A percentile compares a stretch with the other conserved stretches of the same genome.
Conservation (phyloP, 2,888 invertebrate genomes). For the Alviniconcha strummeri region DNA sequence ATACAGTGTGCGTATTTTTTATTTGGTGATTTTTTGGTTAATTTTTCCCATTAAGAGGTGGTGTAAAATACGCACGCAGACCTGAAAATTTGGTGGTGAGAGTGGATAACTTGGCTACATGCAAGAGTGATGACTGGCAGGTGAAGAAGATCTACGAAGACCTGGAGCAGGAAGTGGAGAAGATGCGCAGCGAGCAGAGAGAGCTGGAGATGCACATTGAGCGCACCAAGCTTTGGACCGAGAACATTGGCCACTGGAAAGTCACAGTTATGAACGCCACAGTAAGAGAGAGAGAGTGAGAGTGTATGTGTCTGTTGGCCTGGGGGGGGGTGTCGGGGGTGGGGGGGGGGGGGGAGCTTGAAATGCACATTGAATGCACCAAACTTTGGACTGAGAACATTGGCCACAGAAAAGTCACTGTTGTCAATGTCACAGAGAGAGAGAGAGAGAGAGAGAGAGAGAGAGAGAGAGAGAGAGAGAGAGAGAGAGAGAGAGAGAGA, state of each 20-base stretch:
- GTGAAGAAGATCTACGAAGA: conserved; percentile 77
- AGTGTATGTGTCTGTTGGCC: too few relatives aligned
- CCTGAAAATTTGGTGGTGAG: too few relatives aligned
- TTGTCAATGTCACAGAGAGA: conserved; percentile 42
- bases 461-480: conserved; percentile 33
- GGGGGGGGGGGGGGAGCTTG: conserved; percentile 86
- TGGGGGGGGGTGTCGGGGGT: conserved; percentile 86
- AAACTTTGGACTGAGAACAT: conserved; percentile 93
- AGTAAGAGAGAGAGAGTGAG: conserved; percentile 27
- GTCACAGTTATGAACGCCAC: conserved; percentile 38
- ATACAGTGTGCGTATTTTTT: too few relatives aligned
- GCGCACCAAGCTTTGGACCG: conserved; percentile 92
- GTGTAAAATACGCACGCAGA: too few relatives aligned
- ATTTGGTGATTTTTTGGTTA: too few relatives aligned
- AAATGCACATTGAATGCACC: conserved; percentile 88
- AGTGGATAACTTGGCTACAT: background rate
- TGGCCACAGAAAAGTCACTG: conserved; percentile 82
- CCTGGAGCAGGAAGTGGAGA: conserved; percentile 88
- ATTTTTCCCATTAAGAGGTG: too few relatives aligned
- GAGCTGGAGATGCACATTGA: conserved; percentile 89
- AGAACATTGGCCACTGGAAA: conserved; percentile 89
- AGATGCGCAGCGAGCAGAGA: conserved; percentile 86
- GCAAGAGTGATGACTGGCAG: conserved; percentile 43
- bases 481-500: too few relatives aligned
- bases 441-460: too few relatives aligned